These are phyloP conservation scores for Hiodon tergisus DNA, from an alignment of 2,113 vertebrate genomes.

Conservation along the genomic window DNA sequence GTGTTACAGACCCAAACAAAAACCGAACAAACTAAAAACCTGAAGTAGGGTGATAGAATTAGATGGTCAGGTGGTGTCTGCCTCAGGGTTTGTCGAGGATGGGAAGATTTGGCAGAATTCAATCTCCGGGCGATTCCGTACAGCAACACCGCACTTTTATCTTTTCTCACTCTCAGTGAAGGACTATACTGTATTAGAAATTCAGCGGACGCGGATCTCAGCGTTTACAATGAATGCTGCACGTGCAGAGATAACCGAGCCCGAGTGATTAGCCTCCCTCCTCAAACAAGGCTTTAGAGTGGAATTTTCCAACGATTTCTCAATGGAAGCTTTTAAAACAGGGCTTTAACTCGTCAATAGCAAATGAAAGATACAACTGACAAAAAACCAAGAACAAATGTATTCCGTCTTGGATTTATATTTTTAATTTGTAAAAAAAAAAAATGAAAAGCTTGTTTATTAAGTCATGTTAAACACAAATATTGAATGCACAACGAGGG, in stretches of 20 bases:
- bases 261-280: not conserved
- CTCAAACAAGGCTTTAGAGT: not conserved
- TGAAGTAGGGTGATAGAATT: not conserved
- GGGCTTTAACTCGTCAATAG: too few species aligned
- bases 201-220: constrained; percentile 1
- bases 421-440: not conserved
- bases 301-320: constrained; percentile 3
- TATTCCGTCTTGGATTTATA: not conserved
- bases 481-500: not conserved
- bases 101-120: not conserved
- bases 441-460: too few species aligned
- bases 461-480: not conserved
- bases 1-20: not conserved
- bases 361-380: not conserved
- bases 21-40: not conserved
- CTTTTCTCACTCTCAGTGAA: not conserved
- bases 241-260: constrained; percentile 4
- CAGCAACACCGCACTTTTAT: not conserved
- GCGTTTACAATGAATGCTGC: constrained; percentile 7
- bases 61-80: too few species aligned
- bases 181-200: constrained; percentile 11
- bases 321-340: not conserved
- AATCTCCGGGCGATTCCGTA: constrained; percentile 15
- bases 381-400: not conserved
- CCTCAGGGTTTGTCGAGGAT: not conserved